phyloP scores from a whole-genome alignment of 1,140 invertebrate species.

The Plectrocnemia conspersa region DNA sequence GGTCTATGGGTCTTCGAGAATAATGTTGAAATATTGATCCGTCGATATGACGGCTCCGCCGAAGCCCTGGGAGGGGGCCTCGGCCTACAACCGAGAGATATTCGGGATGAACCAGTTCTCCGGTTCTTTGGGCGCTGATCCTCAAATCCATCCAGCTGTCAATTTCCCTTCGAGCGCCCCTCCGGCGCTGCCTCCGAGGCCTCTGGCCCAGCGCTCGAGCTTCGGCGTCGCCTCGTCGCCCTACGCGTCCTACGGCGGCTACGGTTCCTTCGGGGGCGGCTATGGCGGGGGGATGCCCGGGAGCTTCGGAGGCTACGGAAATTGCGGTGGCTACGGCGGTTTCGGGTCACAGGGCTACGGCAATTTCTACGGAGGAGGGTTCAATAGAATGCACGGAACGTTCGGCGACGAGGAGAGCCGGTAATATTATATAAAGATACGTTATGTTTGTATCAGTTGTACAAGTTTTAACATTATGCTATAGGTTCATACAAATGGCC shows the following conservation, averaged over 20 bases:
- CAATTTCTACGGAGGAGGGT: constrained; percentile 13
- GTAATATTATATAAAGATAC: constrained; percentile 13
- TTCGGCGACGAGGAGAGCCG: constrained; percentile 26
- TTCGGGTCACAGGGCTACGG: constrained; percentile 33
- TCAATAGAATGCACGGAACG: constrained; percentile 9
- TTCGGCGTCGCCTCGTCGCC: constrained; percentile 18
- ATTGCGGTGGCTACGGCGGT: constrained; percentile 35
- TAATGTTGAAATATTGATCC: too few relatives aligned
- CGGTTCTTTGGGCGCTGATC: too few relatives aligned
- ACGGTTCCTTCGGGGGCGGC: too few relatives aligned
- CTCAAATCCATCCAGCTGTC: background rate
- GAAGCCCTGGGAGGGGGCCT: constrained; percentile 26
- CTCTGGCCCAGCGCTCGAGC: constrained; percentile 2
- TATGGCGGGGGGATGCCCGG: constrained; percentile 7
- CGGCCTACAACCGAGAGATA: constrained; percentile 22
- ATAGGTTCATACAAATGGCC: constrained; percentile 76
- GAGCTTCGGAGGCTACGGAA: constrained; percentile 8
- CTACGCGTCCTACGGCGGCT: constrained; percentile 15
- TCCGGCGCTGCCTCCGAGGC: constrained; percentile 32
- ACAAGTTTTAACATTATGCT: constrained; percentile 37
- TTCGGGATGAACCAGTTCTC: background rate
- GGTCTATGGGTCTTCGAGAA: too few relatives aligned
- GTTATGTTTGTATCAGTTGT: background rate
- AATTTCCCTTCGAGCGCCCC: background rate
- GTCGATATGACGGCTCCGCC: constrained; percentile 18